Percentiles rank a stretch among this genome's conserved stretches.
phyloP scores from a whole-genome alignment of 2,888 invertebrate genomes.

The Lepidocyrtoides sp. region DNA sequence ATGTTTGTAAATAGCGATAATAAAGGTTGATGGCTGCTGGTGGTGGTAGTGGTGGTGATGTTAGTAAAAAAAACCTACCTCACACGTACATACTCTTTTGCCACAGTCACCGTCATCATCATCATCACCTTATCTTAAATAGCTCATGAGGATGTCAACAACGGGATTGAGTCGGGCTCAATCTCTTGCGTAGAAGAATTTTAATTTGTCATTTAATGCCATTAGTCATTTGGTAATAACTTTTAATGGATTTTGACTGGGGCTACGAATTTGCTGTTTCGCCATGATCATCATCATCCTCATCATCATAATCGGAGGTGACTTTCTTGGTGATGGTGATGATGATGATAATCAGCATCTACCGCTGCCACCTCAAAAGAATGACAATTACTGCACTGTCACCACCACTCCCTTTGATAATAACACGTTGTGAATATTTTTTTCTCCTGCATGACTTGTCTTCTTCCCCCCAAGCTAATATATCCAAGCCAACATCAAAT shows the following conservation, averaged over 20 bases:
- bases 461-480: not conserved
- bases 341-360: not conserved
- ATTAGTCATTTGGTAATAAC: not conserved
- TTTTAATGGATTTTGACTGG: not conserved
- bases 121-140: not conserved
- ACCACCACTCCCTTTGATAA: conserved; percentile 25
- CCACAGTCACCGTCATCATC: no score
- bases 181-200: not conserved
- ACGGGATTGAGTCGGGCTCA: no score
- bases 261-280: not conserved
- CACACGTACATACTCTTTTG: not conserved
- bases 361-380: conserved; percentile 1
- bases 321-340: not conserved
- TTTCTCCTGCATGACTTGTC: no score
- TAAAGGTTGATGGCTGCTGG: not conserved
- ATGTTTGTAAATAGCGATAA: not conserved
- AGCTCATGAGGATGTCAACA: no score
- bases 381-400: conserved; percentile 19
- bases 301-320: not conserved
- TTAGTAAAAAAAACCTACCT: no score
- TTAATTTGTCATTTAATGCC: not conserved
- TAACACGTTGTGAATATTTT: not conserved
- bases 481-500: not conserved
- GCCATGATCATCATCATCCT: not conserved
- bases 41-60: no score